phyloP scores from a whole-genome alignment of 2,797 vertebrate species.

The Micromesistius poutassou region DNA sequence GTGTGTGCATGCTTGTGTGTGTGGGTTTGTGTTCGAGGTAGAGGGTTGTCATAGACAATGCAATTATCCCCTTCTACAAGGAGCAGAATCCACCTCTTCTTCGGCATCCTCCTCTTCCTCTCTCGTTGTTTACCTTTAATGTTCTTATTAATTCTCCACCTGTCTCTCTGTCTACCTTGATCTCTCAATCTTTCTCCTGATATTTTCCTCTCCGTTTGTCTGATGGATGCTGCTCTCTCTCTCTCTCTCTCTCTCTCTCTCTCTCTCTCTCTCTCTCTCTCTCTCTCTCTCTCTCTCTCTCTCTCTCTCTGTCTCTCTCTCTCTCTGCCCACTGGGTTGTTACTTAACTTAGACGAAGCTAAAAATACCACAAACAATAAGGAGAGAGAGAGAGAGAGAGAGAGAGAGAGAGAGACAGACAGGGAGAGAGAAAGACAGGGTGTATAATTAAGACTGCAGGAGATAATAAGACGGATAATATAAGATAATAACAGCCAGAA shows the following conservation, averaged over 20 bases:
- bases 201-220: conserved; percentile 19
- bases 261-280: too few species aligned
- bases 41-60: neutral
- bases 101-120: neutral
- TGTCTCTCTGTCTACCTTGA: neutral
- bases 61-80: neutral
- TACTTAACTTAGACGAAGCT: too few species aligned
- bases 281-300: too few species aligned
- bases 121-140: neutral
- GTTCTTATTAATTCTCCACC: neutral
- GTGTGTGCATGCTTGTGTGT: neutral
- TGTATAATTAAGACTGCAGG: neutral
- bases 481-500: neutral
- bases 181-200: neutral
- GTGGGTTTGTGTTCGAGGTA: neutral
- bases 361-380: too few species aligned
- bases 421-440: neutral
- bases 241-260: neutral
- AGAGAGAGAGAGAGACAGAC: neutral
- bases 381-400: conserved; percentile 37
- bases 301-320: too few species aligned
- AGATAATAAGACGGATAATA: neutral
- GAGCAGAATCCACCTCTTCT: neutral
- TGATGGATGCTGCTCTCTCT: neutral
- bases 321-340: neutral